These are phyloP conservation scores for Mus caroli DNA, from an alignment of 2,797 vertebrate genomes.

Conservation along the genomic window DNA sequence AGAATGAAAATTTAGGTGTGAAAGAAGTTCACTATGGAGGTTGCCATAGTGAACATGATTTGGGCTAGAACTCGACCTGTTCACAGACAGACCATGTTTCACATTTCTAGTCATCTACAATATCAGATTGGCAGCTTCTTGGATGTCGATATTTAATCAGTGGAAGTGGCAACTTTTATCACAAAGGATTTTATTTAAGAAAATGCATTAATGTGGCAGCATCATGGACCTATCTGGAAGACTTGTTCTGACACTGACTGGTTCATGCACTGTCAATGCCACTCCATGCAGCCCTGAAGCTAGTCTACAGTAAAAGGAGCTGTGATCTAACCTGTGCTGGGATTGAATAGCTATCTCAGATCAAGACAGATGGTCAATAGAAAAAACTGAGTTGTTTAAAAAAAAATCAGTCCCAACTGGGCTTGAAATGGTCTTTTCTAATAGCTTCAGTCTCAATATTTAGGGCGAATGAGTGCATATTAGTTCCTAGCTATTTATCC, in stretches of 20 bases:
- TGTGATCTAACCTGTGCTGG: background rate
- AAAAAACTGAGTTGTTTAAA: background rate
- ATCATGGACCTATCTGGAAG: background rate
- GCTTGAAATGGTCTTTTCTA: background rate
- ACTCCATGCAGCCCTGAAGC: conserved; percentile 9
- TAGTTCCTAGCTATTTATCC: conserved; percentile 54
- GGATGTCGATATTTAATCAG: background rate
- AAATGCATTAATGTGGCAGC: background rate
- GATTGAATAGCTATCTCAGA: background rate
- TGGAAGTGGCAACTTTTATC: conserved; percentile 6
- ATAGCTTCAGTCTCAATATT: background rate
- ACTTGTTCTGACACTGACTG: background rate
- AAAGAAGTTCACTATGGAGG: background rate
- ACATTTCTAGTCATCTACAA: background rate
- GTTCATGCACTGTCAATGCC: background rate
- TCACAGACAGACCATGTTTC: background rate
- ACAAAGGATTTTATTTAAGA: background rate
- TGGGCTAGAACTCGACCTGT: background rate
- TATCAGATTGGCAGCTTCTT: background rate
- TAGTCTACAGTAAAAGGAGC: background rate
- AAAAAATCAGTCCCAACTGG: background rate
- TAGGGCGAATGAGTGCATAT: background rate
- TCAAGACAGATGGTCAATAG: background rate
- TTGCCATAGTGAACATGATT: background rate
- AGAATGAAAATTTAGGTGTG: background rate